Evolutionary conservation across 1,140 invertebrate species (phyloP), one percentile per base, ranked within the genome.

Genomic region (Cotesia typhae): DNA sequence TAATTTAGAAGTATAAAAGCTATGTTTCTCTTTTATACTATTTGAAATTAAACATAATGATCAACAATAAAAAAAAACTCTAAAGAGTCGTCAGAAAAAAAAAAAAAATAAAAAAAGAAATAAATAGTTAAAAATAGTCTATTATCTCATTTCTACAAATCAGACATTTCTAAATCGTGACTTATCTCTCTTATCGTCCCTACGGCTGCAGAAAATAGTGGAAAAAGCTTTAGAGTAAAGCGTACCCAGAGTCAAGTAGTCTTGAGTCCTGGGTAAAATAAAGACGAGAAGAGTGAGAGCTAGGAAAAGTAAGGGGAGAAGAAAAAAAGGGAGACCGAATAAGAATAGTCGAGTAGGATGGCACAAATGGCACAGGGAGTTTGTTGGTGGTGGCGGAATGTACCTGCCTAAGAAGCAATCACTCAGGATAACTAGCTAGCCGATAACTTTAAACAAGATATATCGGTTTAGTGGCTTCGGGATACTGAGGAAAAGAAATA

Each of bases 361-460:
- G 41, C 67, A 14, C 61, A 53, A 68, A 60, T 61, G 67, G 71
- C 41, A 5, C 61, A 55, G 52, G 14, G 10, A 74, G 65, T 76
- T 74, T 57, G 41, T 10, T 7, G 73, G 41, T 14, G 20, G 5
- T 66, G 41, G 47, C 9, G 55, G 63, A 74, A 75, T 51, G 71
- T 52, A 61, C 57, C 70, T 72, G 63, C 63, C 53, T 41, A 71
- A 75, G 65, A 72, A 77, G 74, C 78, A 79, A 79, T 81, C 79
- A 77, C 71, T 81, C 79, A 78, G 77, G 74, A 80, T 80, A 80
- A 82, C 81, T 79, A 78, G 75, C 66, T 75, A 76, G 76, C 74
- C 77, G 78, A 82, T 82, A 81, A 79, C 78, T 80, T 79, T 79
- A 79, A 80, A 78, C 77, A 76, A 81, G 77, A 79, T 81, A 78